Conservation (phyloP, 2,113 vertebrate genomes). For the Myiozetetes cayanensis region DNA sequence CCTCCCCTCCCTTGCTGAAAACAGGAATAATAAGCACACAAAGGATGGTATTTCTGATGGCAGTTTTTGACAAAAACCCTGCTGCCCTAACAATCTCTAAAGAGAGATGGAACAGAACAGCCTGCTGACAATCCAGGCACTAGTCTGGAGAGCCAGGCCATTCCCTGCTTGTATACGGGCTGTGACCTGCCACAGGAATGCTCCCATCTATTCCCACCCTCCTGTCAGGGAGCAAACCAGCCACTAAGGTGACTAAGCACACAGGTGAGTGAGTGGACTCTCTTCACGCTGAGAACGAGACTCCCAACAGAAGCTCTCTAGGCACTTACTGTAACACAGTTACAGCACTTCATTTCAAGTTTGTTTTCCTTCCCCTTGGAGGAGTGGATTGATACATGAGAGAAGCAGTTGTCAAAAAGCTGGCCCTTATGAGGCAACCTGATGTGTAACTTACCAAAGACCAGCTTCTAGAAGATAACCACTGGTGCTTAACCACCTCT, state of each 20-base stretch:
- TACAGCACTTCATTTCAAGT: not conserved
- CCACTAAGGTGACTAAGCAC: accelerated
- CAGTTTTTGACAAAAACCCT: not conserved
- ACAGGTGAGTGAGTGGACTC: not conserved
- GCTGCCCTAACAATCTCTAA: not conserved
- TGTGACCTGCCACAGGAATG: accelerated
- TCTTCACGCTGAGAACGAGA: not conserved
- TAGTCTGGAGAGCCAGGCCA: not conserved
- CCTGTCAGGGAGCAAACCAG: not conserved
- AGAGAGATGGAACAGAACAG: not conserved
- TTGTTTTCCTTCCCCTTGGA: not conserved
- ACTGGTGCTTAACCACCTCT: not conserved
- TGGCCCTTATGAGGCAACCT: not conserved
- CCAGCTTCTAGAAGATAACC: not conserved
- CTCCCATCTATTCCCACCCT: accelerated
- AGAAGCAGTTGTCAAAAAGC: not conserved
- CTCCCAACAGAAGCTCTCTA: not conserved
- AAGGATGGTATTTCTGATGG: accelerated
- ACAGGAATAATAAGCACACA: not conserved
- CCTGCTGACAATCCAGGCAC: not conserved
- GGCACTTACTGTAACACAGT: not conserved
- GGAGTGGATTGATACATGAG: not conserved
- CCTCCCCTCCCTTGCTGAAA: not conserved
- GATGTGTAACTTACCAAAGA: not conserved
- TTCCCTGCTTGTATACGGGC: not conserved